A percentile compares a stretch with the other conserved stretches of the same genome.
These are phyloP conservation scores for Petroica traversi DNA, from an alignment of 2,113 vertebrate genomes.

Conservation along the genomic window DNA sequence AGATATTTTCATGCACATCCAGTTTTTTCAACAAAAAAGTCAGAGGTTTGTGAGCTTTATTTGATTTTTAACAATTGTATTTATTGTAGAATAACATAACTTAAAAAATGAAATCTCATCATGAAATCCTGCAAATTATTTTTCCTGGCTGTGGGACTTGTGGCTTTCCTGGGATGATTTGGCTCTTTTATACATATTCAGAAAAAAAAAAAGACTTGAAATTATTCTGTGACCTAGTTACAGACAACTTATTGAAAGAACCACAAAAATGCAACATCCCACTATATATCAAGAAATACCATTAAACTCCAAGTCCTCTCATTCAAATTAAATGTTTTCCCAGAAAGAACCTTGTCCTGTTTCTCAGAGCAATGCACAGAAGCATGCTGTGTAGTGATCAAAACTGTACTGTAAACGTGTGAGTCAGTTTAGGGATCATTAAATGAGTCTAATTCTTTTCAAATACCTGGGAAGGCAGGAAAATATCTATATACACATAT, in stretches of 20 bases:
- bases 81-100: neutral
- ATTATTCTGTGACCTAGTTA: neutral
- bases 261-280: neutral
- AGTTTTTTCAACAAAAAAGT: neutral
- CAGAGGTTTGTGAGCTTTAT: neutral
- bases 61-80: neutral
- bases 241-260: neutral
- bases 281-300: neutral
- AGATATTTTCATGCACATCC: neutral
- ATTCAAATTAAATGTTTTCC: conserved; percentile 55
- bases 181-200: neutral
- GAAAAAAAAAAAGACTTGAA: neutral
- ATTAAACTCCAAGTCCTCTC: neutral
- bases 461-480: neutral
- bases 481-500: neutral
- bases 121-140: neutral
- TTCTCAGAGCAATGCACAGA: conserved; percentile 46
- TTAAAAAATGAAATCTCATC: neutral
- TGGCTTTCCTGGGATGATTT: neutral
- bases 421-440: conserved; percentile 18
- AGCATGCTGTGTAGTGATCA: conserved; percentile 4
- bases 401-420: conserved; percentile 27
- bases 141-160: neutral
- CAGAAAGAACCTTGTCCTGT: conserved; percentile 32
- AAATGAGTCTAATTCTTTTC: conserved; percentile 39